These are phyloP conservation scores for Otus sunia DNA, from an alignment of 2,113 vertebrate species.

Conservation along the genomic window DNA sequence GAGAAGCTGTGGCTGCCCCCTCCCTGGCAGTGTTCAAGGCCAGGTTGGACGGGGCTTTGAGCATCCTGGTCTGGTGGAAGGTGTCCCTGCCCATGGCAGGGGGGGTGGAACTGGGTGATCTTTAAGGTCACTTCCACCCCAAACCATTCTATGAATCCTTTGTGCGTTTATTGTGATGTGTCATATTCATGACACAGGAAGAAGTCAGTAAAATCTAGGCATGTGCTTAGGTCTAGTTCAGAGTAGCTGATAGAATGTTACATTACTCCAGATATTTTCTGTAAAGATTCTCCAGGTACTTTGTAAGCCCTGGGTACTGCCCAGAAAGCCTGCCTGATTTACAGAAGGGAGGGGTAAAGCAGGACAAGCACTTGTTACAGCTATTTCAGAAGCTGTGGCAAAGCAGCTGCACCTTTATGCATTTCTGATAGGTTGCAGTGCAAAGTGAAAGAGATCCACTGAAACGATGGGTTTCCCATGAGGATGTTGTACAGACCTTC, in stretches of 20 bases:
- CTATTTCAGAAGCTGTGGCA: not conserved
- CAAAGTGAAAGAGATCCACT: not conserved
- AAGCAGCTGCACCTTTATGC: not conserved
- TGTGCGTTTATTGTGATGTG: not conserved
- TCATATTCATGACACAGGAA: not conserved
- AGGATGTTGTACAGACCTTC: not conserved
- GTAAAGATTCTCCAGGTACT: not conserved
- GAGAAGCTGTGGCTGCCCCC: too few species aligned
- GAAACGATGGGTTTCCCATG: not conserved
- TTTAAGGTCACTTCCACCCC: too few species aligned
- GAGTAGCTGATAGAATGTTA: not conserved
- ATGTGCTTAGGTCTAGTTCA: not conserved
- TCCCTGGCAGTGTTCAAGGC: too few species aligned
- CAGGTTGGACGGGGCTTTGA: too few species aligned
- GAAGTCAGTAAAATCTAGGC: not conserved
- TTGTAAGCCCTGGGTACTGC: not conserved
- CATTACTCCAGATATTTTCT: not conserved
- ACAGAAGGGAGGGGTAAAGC: not conserved
- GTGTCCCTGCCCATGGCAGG: too few species aligned
- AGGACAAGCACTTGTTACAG: not conserved
- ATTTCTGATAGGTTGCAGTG: not conserved
- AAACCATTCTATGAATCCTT: not conserved
- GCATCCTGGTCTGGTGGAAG: too few species aligned
- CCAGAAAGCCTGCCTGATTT: not conserved
- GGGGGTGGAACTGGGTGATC: too few species aligned